Conservation (phyloP, 2,797 vertebrate genomes). For the Lacerta viridis region DNA sequence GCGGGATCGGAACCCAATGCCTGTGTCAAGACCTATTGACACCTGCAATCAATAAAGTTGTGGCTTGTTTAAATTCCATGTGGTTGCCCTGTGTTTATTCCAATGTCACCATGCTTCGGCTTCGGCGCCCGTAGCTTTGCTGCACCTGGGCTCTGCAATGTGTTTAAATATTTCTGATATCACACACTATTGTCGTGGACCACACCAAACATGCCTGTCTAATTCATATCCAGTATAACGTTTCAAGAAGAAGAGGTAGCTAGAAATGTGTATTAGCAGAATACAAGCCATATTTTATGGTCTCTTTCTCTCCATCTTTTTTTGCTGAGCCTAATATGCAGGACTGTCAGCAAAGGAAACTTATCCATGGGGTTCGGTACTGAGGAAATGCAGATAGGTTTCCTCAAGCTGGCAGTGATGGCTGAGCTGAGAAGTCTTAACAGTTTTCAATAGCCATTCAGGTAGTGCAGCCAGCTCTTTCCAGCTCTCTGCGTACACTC, state of each 20-base stretch:
- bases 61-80: too few species aligned
- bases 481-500: neutral
- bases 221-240: slow-evolving; percentile 33
- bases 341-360: slow-evolving; percentile 35
- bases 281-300: neutral
- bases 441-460: slow-evolving; percentile 55
- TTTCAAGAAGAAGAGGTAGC: slow-evolving; percentile 2
- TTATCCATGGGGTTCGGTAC: slow-evolving; percentile 48
- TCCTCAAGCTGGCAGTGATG: slow-evolving; percentile 31
- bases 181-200: slow-evolving; percentile 44
- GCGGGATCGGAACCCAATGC: too few species aligned
- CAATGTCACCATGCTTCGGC: too few species aligned
- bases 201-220: slow-evolving; percentile 33
- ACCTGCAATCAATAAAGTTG: too few species aligned
- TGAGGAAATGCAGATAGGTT: slow-evolving; percentile 32
- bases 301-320: neutral
- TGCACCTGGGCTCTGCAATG: too few species aligned
- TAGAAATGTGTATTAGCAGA: neutral
- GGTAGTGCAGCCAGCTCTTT: slow-evolving; percentile 52
- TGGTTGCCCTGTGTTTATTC: too few species aligned
- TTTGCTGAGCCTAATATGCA: slow-evolving; percentile 29
- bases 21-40: too few species aligned
- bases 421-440: slow-evolving; percentile 44
- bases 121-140: too few species aligned
- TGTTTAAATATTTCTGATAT: slow-evolving; percentile 40